Base-by-base conservation (phyloP, 1,140 invertebrate species). In the Potamilus streckersoni region DNA sequence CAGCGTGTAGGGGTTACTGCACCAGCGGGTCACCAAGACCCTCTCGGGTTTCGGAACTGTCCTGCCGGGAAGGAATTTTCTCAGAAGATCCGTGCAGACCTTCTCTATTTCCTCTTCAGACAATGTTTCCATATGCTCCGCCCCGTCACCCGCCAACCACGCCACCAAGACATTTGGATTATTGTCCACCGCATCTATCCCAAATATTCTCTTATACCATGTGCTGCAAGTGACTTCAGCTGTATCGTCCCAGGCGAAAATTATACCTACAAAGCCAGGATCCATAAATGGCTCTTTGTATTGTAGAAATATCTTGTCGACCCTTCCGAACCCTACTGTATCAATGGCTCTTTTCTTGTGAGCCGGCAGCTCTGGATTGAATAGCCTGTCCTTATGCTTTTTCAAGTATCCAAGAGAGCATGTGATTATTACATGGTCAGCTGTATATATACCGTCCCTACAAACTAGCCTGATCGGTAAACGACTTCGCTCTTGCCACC, bases 111-210 rank as follows among this genome's bases (percentile, higher is more conserved):
- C 64, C 19, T 60, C 57, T n/a, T 73, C 56, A 58, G 63, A 27
- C 17, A 73, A 23, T 31, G 49, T n/a, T 73, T 73, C 72, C 72
- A 73, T 73, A 38, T 73, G 56, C 49, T 73, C 72, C 17, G 72
- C 72, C 58, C 56, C 63, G n/a, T 73, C 72, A 4, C 72, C 72
- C 17, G 72, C 15, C 16, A 73, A 49, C 72, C 72, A 73, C 0
- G 55, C 72, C 58, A 73, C 20, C 58, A 73, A 13, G 1, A 65
- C 67, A 23, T 73, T 73, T 20, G 57, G 23, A 56, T 73, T 73
- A 5, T 63, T 73, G 23, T 67, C 66, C 15, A 73, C 64, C 27
- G 66, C 63, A 19, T 73, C 72, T 27, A 73, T 67, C 56, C 72
- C 72, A 60, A 73, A 67, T 15, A 73, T 73, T 20, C 72, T 38